Evolutionary conservation across 2,113 vertebrate genomes (phyloP).

Genomic region (Steatornis caripensis): DNA sequence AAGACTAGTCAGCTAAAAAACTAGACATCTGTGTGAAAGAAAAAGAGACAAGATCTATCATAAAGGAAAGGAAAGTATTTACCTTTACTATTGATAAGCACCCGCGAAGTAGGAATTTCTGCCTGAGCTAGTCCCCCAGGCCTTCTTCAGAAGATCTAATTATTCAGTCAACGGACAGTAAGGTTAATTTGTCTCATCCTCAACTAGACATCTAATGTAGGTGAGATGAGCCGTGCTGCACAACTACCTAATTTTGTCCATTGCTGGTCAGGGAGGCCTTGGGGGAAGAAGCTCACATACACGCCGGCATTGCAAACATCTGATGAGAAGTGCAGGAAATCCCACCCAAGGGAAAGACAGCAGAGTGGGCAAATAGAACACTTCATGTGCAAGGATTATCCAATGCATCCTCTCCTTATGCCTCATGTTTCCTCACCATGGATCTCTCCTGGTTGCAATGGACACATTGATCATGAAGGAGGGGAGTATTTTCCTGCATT

Average conservation of each 20-base stretch:
- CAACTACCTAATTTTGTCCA: not conserved
- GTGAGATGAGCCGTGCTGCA: not conserved
- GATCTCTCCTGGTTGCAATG: not conserved
- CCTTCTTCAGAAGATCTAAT: not conserved
- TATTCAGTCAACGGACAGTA: not conserved
- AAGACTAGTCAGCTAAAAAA: not conserved
- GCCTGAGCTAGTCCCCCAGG: not conserved
- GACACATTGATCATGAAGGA: not conserved
- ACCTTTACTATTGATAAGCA: not conserved
- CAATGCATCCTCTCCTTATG: fast-evolving
- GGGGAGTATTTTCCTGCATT: not conserved
- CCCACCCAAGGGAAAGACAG: not conserved
- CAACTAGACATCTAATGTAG: not conserved
- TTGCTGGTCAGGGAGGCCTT: not conserved
- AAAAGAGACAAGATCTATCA: not conserved
- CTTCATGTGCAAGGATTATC: not conserved
- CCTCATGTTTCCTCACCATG: fast-evolving
- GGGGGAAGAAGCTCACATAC: not conserved
- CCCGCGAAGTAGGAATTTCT: not conserved
- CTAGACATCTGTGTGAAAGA: not conserved
- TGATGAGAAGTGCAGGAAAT: not conserved
- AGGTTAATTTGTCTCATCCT: not conserved
- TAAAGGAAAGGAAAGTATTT: not conserved
- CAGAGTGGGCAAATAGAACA: not conserved
- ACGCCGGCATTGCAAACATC: fast-evolving